Conservation (phyloP, 2,113 vertebrate species). For the Bothrops jararaca region DNA sequence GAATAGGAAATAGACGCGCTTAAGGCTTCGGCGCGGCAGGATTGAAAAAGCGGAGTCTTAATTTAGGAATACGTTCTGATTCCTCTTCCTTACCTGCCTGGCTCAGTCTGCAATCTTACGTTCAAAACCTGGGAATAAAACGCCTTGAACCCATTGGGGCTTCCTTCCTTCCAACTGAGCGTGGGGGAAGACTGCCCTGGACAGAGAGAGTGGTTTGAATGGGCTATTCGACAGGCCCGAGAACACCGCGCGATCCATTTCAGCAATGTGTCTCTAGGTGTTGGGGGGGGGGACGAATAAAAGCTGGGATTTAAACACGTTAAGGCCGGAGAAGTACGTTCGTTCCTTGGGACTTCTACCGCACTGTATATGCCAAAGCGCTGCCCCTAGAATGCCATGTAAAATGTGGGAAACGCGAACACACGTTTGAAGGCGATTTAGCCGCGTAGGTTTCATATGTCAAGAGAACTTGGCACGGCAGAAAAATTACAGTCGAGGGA, state of each 20-base stretch:
- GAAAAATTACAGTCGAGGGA: slow-evolving; percentile 2
- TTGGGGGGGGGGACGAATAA: background rate
- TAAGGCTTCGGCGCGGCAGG: background rate
- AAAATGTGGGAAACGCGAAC: background rate
- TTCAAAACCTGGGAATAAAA: background rate
- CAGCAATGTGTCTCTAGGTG: background rate
- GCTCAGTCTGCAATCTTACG: background rate
- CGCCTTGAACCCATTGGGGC: background rate
- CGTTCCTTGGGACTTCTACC: background rate
- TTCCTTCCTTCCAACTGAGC: no score
- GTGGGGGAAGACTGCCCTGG: background rate
- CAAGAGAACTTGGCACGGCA: background rate
- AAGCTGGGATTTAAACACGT: background rate
- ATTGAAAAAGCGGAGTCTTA: background rate
- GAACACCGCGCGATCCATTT: background rate
- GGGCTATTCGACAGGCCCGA: background rate
- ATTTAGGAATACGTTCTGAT: background rate
- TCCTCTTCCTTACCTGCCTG: background rate
- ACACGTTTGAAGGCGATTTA: background rate
- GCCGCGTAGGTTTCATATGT: background rate
- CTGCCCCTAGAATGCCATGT: background rate
- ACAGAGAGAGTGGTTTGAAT: background rate
- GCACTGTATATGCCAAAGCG: background rate
- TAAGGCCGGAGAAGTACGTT: background rate
- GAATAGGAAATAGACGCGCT: background rate